Conservation (phyloP, 2,113 vertebrate genomes). For the Hirundichthys speculiger region DNA sequence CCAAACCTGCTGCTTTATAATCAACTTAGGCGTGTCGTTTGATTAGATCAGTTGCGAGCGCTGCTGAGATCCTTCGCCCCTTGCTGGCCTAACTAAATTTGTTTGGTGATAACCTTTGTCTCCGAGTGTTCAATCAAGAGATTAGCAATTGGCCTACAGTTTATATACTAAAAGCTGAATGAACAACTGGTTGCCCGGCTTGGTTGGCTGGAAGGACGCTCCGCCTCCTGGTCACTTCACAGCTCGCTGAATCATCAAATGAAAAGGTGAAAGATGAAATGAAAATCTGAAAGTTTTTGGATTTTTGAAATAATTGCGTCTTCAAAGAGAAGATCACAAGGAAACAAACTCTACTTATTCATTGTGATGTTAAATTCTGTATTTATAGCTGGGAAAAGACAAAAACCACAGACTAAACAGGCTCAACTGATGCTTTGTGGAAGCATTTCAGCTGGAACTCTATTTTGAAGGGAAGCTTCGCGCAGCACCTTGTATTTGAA, state of each 20-base stretch:
- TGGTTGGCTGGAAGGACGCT: neutral
- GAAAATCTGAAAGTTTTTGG: too few relatives aligned
- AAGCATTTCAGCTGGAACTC: too few relatives aligned
- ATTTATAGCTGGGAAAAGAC: neutral
- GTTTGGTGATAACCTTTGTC: conserved; percentile 75
- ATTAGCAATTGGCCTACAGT: conserved; percentile 67
- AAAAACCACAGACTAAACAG: neutral
- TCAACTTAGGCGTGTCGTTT: conserved; percentile 72
- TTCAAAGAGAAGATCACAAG: too few relatives aligned
- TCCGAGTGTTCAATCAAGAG: conserved; percentile 68
- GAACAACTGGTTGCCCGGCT: conserved; percentile 17
- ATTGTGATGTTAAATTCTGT: too few relatives aligned
- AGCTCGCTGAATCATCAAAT: too few relatives aligned
- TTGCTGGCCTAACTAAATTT: conserved; percentile 67
- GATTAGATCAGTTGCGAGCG: conserved; percentile 70
- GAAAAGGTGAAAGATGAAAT: too few relatives aligned
- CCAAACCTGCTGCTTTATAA: conserved; percentile 64
- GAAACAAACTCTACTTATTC: too few relatives aligned
- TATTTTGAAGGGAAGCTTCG: too few relatives aligned
- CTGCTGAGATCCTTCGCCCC: conserved; percentile 65
- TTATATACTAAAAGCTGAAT: conserved; percentile 49
- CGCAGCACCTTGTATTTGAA: too few relatives aligned
- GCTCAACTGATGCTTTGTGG: neutral
- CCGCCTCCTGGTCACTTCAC: too few relatives aligned
- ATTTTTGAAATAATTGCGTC: too few relatives aligned